Conservation (phyloP, 2,888 invertebrate genomes). For the Synanthedon tipuliformis region DNA sequence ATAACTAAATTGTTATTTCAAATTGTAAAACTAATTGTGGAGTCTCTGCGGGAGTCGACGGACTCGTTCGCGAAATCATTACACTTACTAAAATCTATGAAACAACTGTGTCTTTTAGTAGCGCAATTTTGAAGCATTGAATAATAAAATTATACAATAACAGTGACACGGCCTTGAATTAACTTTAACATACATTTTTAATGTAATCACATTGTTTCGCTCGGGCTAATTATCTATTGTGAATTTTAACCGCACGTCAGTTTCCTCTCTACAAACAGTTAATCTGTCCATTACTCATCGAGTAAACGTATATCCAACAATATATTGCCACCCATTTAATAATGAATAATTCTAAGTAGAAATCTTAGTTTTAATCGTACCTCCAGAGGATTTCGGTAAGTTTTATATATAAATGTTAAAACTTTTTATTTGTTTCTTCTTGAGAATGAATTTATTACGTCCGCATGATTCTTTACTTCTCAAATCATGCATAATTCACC, state of each 20-base stretch:
- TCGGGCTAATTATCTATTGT: conserved; percentile 18
- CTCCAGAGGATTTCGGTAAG: background rate
- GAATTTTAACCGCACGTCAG: conserved; percentile 23
- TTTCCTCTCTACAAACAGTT: conserved; percentile 22
- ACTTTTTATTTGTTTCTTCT: background rate
- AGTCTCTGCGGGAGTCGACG: too few relatives aligned
- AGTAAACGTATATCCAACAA: background rate
- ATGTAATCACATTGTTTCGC: conserved; percentile 24
- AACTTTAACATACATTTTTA: conserved; percentile 28
- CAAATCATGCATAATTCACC: background rate
- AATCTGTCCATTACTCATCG: conserved; percentile 4
- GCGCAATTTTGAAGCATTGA: background rate
- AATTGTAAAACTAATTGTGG: too few relatives aligned
- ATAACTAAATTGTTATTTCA: too few relatives aligned
- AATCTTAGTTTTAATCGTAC: background rate
- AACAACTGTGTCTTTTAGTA: too few relatives aligned
- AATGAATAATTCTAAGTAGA: background rate
- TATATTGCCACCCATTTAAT: background rate
- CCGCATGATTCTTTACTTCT: background rate
- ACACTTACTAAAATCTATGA: too few relatives aligned
- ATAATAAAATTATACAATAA: conserved; percentile 12
- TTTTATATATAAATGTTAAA: background rate
- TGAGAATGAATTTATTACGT: background rate
- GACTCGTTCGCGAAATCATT: too few relatives aligned
- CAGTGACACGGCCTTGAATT: conserved; percentile 33